A percentile compares a stretch with the other conserved stretches of the same genome.
These are phyloP conservation scores for Cheilosia vulpina DNA, from an alignment of 2,888 invertebrate genomes.

Conservation along the genomic window DNA sequence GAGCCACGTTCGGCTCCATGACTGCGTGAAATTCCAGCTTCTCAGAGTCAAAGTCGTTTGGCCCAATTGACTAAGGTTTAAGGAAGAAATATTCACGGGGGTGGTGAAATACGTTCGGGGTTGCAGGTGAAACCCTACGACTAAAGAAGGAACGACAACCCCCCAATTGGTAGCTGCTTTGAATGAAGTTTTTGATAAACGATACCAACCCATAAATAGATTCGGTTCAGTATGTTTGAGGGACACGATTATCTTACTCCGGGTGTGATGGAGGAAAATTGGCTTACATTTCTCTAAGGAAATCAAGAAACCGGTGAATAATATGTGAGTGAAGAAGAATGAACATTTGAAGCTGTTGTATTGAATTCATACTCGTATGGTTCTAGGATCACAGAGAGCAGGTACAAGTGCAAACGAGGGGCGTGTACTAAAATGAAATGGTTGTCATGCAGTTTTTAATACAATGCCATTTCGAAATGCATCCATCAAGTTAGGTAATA, in stretches of 20 bases:
- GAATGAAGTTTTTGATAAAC: constrained; percentile 13
- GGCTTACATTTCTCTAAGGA: constrained; percentile 30
- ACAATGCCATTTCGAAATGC: too few relatives aligned
- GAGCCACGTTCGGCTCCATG: constrained; percentile 41
- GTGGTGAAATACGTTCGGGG: too few relatives aligned
- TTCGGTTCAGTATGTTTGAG: neutral
- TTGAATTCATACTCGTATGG: constrained; percentile 1
- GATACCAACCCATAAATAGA: neutral
- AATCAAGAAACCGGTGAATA: constrained; percentile 18
- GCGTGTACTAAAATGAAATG: too few relatives aligned
- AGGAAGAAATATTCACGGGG: neutral
- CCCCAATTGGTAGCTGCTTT: neutral
- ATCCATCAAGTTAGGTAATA: too few relatives aligned
- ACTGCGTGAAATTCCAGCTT: constrained; percentile 39
- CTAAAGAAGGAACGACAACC: neutral
- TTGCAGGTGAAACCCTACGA: neutral
- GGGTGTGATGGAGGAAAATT: constrained; percentile 14
- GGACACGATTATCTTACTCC: constrained; percentile 32
- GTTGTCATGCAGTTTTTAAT: too few relatives aligned
- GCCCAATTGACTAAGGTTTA: constrained; percentile 33
- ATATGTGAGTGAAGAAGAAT: neutral
- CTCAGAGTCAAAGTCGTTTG: constrained; percentile 27
- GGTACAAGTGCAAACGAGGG: too few relatives aligned
- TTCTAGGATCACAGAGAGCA: too few relatives aligned
- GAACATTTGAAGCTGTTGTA: neutral